Base-by-base conservation (phyloP, 2,113 vertebrate genomes). In the Bucco capensis region DNA sequence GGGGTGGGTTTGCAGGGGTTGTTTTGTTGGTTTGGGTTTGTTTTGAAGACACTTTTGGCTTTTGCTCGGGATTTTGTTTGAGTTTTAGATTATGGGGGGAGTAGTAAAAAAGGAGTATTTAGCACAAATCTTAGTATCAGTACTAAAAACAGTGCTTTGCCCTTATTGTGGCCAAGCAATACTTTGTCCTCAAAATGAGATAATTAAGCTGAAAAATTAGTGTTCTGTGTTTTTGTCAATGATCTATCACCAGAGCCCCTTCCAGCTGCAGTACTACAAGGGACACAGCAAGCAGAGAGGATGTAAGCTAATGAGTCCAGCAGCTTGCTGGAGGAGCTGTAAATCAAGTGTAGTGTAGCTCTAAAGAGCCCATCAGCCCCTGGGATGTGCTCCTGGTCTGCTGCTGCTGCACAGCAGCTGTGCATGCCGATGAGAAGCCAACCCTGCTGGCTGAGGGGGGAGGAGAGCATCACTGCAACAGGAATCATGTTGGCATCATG, bases 281-380 rank as follows among this genome's bases (percentile, higher is more conserved):
- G 62, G 62, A 76, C 83, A 38, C 50, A 42, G 79, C 96, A 96
- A 96, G 89, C 70, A 72, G 91, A 93, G 94, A 69, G 88, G 47
- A 89, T 93, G 3, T 90, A 95, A 97, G 60, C 93, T 96, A 97
- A 97, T 93, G 87, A 97, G 92, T 46, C 90, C 85, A 90, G 89
- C 83, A 94, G 93, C 98, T 97, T 97, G 89, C 81, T 89, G 80
- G 93, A 95, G 74, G 76, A 95, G 90, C 90, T 95, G 90, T 97
- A 97, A 97, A 97, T 97, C 96, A 97, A 95, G 96, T 79, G 94
- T 69, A 82, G 90, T 95, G 58, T 84, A 88, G 94, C 92, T 95
- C 89, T 96, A 92, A 92, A 97, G 95, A 97, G 88, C 75, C 61
- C 61, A 38, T 87, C 78, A 95, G 93, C 66, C 83, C 93, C 92